phyloP scores from a whole-genome alignment of 2,113 vertebrate species.

The Rhynchomys soricoides region DNA sequence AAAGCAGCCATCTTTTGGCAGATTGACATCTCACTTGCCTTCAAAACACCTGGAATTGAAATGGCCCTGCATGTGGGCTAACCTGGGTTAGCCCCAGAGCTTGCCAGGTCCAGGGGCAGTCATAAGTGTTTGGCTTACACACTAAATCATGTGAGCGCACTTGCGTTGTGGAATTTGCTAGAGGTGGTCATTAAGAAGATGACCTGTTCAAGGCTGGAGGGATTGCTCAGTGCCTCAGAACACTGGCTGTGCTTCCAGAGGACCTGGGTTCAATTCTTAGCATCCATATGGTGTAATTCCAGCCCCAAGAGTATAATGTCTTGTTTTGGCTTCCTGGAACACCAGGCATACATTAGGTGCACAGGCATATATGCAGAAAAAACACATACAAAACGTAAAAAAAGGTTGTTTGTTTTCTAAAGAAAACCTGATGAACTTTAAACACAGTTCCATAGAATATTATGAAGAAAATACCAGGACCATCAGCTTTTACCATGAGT shows the following conservation, averaged over 20 bases:
- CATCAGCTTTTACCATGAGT: not conserved
- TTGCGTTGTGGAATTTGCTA: not conserved
- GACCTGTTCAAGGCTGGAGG: not conserved
- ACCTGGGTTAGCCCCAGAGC: not conserved
- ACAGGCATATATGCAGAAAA: not conserved
- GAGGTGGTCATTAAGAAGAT: not conserved
- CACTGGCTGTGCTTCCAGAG: not conserved
- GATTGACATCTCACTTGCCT: not conserved
- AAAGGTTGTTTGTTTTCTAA: not conserved
- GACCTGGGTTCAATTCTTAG: not conserved
- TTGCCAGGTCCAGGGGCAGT: no score
- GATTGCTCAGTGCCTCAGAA: not conserved
- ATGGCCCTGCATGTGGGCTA: not conserved
- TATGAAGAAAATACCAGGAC: constrained; percentile 38
- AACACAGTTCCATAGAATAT: not conserved
- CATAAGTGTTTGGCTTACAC: not conserved
- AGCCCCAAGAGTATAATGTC: not conserved
- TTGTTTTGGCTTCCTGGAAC: not conserved
- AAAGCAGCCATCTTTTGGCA: not conserved
- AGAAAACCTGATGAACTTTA: not conserved
- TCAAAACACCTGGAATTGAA: not conserved
- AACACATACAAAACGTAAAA: not conserved
- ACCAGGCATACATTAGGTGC: not conserved
- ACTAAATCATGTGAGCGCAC: not conserved
- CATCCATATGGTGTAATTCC: not conserved